A percentile compares a stretch with the other conserved stretches of the same genome.
phyloP scores from a whole-genome alignment of 2,888 invertebrate species.

The Nephrotoma appendiculata region DNA sequence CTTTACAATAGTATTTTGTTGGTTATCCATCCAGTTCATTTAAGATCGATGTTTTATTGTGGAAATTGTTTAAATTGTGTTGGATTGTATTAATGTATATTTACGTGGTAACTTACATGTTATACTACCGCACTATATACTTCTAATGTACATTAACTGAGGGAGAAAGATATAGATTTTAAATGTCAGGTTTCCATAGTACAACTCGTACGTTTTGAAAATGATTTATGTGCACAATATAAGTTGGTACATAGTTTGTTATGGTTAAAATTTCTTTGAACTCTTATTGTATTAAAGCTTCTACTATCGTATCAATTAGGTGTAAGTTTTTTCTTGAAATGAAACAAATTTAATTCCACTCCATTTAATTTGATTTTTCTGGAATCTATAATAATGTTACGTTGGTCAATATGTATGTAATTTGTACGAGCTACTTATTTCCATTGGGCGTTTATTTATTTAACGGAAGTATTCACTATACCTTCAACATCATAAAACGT shows the following conservation, averaged over 20 bases:
- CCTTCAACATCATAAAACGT: no score
- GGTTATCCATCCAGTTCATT: neutral
- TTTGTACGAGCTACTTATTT: no score
- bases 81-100: neutral
- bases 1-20: neutral
- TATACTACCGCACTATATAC: neutral
- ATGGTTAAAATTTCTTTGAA: neutral
- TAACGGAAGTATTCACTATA: no score
- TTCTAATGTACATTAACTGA: neutral
- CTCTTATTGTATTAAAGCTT: neutral
- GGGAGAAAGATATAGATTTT: neutral
- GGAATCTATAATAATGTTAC: no score
- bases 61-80: neutral
- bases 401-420: no score
- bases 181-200: neutral
- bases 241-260: neutral
- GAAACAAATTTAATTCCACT: no score
- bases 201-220: neutral
- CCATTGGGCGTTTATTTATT: no score
- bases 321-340: no score
- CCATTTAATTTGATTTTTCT: no score
- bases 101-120: neutral
- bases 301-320: no score
- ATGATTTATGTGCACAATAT: neutral
- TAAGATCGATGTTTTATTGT: neutral